These are phyloP conservation scores for Julus scanicus DNA, from an alignment of 2,888 invertebrate genomes.

Conservation along the genomic window DNA sequence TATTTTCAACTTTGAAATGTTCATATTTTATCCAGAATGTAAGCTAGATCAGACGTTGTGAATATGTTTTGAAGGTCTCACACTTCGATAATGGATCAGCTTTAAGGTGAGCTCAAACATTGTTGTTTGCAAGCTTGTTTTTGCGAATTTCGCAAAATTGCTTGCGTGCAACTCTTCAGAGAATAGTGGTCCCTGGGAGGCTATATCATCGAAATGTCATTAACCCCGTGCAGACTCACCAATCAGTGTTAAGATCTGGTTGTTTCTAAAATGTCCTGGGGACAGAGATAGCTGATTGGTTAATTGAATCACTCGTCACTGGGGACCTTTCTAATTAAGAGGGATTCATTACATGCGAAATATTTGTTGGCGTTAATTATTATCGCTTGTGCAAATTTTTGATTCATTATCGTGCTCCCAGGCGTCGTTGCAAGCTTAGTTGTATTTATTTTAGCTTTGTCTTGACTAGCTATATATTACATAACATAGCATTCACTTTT, in stretches of 20 bases:
- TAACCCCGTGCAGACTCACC: not conserved
- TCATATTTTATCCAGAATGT: too few species aligned
- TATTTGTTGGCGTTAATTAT: slow-evolving; percentile 12
- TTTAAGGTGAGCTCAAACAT: not conserved
- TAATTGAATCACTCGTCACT: slow-evolving; percentile 3
- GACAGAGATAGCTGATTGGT: not conserved
- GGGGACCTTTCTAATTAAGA: not conserved
- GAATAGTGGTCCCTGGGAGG: not conserved
- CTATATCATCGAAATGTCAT: not conserved
- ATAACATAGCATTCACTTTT: too few species aligned
- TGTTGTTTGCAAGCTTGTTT: not conserved
- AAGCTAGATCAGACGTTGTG: too few species aligned
- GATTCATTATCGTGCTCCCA: not conserved
- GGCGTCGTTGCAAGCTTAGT: not conserved
- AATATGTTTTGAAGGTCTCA: too few species aligned
- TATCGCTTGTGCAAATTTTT: not conserved
- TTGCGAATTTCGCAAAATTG: not conserved
- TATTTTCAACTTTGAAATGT: too few species aligned
- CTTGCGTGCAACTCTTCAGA: not conserved
- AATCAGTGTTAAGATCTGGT: slow-evolving; percentile 26
- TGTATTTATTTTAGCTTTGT: too few species aligned
- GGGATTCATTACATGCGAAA: not conserved
- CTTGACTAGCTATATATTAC: too few species aligned
- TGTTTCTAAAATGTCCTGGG: slow-evolving; percentile 17
- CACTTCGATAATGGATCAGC: too few species aligned